These are phyloP conservation scores for Boulengeromyrus knoepffleri DNA, from an alignment of 2,113 vertebrate species.

Conservation along the genomic window DNA sequence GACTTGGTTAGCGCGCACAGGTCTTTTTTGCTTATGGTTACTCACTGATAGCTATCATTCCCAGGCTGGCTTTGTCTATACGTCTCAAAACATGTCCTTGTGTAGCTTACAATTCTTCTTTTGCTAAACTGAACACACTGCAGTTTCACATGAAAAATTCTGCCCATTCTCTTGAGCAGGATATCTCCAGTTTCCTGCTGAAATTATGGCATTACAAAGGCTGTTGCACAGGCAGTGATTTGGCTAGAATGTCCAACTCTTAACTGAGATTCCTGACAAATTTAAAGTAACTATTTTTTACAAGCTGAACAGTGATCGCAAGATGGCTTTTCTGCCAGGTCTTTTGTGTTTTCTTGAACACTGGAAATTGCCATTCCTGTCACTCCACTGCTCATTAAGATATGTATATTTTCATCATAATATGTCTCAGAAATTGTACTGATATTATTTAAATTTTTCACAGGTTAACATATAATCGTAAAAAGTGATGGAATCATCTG, in stretches of 20 bases:
- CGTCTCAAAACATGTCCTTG: background rate
- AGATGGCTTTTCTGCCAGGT: background rate
- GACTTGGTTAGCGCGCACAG: background rate
- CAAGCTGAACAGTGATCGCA: background rate
- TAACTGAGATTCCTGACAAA: background rate
- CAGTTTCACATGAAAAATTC: background rate
- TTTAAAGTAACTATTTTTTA: background rate
- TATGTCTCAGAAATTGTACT: background rate
- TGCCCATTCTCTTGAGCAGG: background rate
- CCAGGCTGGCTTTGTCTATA: background rate
- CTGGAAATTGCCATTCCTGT: background rate
- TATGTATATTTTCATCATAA: background rate
- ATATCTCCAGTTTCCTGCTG: background rate
- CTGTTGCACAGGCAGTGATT: background rate
- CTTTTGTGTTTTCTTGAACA: background rate
- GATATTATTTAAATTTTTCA: background rate
- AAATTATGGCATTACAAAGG: background rate
- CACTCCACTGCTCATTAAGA: background rate
- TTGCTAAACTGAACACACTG: background rate
- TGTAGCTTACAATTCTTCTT: background rate
- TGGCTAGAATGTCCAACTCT: background rate
- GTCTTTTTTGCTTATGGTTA: background rate
- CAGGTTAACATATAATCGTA: background rate
- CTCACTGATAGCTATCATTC: background rate
- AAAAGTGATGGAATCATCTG: background rate